phyloP scores from a whole-genome alignment of 2,888 invertebrate genomes.

The Amaurobius ferox region DNA sequence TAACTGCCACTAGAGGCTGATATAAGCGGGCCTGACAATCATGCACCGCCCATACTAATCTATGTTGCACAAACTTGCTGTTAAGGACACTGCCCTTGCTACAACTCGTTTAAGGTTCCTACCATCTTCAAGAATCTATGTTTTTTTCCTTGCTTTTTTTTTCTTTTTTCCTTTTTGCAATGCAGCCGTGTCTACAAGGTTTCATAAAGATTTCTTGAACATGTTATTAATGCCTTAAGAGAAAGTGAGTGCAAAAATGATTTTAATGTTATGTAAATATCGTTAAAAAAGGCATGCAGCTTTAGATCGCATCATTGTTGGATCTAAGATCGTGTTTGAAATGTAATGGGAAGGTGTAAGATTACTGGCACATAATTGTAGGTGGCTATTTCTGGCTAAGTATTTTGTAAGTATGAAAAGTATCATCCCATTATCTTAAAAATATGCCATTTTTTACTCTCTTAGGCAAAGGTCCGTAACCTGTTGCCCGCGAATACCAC shows the following conservation, averaged over 20 bases:
- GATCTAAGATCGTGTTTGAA: not conserved
- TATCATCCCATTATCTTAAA: too few relatives aligned
- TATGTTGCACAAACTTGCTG: slow-evolving; percentile 10
- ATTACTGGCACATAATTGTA: not conserved
- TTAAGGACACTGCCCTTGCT: slow-evolving; percentile 27
- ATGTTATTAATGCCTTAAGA: slow-evolving; percentile 8
- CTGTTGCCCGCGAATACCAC: too few relatives aligned
- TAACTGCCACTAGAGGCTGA: slow-evolving; percentile 44
- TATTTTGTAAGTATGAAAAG: too few relatives aligned
- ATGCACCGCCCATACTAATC: slow-evolving; percentile 44
- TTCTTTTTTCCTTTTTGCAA: not conserved
- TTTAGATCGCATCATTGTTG: not conserved
- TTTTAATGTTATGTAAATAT: not conserved
- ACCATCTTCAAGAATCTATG: not conserved
- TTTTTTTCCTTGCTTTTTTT: not conserved
- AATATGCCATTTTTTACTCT: too few relatives aligned
- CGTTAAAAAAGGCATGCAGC: not conserved
- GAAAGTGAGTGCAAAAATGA: not conserved
- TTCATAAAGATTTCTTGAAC: slow-evolving; percentile 4
- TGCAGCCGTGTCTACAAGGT: not conserved
- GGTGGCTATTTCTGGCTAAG: not conserved
- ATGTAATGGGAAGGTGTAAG: not conserved
- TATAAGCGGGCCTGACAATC: slow-evolving; percentile 55
- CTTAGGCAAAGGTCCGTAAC: too few relatives aligned
- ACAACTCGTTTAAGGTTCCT: slow-evolving; percentile 23